Evolutionary conservation across 2,888 invertebrate species (phyloP).

Genomic region (Colletes collaris): DNA sequence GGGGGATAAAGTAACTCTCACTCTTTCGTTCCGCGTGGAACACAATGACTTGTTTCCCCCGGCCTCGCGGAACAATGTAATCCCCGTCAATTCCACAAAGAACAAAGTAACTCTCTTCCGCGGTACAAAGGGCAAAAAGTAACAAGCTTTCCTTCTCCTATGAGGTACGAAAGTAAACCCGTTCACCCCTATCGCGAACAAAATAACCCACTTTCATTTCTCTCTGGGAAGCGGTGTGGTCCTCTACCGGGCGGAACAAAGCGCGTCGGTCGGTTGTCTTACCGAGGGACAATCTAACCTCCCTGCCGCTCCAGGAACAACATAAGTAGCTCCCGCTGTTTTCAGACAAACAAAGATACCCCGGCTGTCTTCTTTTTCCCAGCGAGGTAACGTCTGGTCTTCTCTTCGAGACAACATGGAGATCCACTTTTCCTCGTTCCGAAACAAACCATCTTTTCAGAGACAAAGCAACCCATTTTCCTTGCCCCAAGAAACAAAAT

Average conservation of each 20-base stretch:
- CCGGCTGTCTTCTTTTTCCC: background rate
- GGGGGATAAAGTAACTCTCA: background rate
- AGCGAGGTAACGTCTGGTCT: background rate
- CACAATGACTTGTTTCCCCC: slow-evolving; percentile 2
- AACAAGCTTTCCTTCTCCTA: slow-evolving; percentile 23
- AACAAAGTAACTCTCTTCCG: slow-evolving; percentile 19
- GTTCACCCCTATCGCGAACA: slow-evolving; percentile 26
- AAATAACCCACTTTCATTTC: slow-evolving; percentile 29
- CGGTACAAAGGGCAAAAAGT: slow-evolving; percentile 11
- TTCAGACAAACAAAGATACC: background rate
- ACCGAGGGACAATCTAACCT: background rate
- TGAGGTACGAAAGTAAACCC: slow-evolving; percentile 27
- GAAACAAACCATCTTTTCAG: background rate
- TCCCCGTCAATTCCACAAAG: slow-evolving; percentile 28
- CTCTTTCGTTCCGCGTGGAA: background rate
- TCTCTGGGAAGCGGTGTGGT: slow-evolving; percentile 1
- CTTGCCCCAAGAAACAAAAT: background rate
- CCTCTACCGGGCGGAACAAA: background rate
- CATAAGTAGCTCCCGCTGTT: background rate
- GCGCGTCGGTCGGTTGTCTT: background rate
- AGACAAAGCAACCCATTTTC: background rate
- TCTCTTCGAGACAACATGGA: background rate
- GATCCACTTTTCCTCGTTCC: background rate
- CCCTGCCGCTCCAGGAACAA: background rate
- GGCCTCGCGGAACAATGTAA: slow-evolving; percentile 17